Evolutionary conservation across 2,888 invertebrate genomes (phyloP).

Genomic region (Cartodere bifasciata): DNA sequence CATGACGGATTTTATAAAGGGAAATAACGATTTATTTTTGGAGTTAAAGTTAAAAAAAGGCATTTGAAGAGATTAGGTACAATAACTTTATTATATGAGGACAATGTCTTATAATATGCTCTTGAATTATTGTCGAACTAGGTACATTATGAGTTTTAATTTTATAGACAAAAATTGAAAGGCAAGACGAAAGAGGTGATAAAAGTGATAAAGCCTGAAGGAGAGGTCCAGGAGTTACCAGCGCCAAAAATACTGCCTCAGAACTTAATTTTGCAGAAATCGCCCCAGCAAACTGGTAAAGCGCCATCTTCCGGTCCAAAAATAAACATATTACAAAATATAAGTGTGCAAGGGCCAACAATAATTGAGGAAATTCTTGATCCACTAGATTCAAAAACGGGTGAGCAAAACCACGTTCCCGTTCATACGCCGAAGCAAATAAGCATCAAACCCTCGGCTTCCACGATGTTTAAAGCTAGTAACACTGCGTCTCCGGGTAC

Average conservation of each 20-base stretch:
- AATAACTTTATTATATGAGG: too few species aligned
- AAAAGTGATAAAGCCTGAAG: constrained; percentile 13
- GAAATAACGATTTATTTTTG: too few species aligned
- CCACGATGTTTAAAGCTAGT: neutral
- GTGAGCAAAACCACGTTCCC: too few species aligned
- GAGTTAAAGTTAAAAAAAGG: too few species aligned
- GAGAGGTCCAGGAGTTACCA: constrained; percentile 14
- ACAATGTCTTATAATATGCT: too few species aligned
- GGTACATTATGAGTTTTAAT: constrained; percentile 10
- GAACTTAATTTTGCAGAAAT: constrained; percentile 6
- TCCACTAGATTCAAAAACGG: too few species aligned
- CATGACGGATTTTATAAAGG: too few species aligned
- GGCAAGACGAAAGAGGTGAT: constrained; percentile 15
- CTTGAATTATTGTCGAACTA: constrained; percentile 14
- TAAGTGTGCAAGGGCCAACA: constrained; percentile 21
- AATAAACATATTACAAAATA: constrained; percentile 31
- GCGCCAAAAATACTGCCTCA: constrained; percentile 15
- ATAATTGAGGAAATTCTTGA: constrained; percentile 14
- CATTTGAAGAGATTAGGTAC: too few species aligned
- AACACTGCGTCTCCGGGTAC: constrained; percentile 17
- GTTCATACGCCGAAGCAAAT: too few species aligned
- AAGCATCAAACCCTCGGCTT: constrained; percentile 1
- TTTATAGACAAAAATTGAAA: constrained; percentile 24
- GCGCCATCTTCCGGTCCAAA: constrained; percentile 20
- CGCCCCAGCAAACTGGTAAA: constrained; percentile 9